Conservation (phyloP, 2,888 invertebrate species). For the Hydriomena furcata region DNA sequence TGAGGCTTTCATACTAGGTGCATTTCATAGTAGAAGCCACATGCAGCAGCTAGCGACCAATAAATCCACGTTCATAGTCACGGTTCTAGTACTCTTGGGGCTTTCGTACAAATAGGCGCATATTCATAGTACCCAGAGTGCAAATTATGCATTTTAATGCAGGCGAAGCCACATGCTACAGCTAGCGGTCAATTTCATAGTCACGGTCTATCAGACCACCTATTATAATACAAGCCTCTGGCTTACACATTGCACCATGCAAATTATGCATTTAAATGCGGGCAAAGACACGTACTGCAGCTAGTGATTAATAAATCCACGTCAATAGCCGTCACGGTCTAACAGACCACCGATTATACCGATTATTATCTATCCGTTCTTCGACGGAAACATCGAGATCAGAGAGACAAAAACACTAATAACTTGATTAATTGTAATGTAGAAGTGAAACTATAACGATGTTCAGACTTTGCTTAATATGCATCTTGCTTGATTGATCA, state of each 20-base stretch:
- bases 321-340: slow-evolving; percentile 48
- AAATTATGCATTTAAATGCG: slow-evolving; percentile 13
- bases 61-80: too few species aligned
- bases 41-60: too few species aligned
- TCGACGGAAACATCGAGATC: slow-evolving; percentile 65
- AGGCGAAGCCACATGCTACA: neutral
- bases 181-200: slow-evolving; percentile 41
- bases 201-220: slow-evolving; percentile 53
- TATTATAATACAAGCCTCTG: too few species aligned
- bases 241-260: too few species aligned
- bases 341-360: slow-evolving; percentile 59
- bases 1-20: too few species aligned
- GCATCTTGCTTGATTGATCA: too few species aligned
- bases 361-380: slow-evolving; percentile 65
- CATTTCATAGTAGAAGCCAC: too few species aligned
- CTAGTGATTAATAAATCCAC: slow-evolving; percentile 49
- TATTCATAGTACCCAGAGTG: too few species aligned
- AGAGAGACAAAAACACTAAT: slow-evolving; percentile 47
- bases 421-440: neutral
- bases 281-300: neutral
- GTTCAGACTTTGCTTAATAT: too few species aligned
- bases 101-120: too few species aligned
- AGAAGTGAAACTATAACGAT: slow-evolving; percentile 13
- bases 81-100: too few species aligned
- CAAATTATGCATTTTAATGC: too few species aligned